Evolutionary conservation across 2,888 invertebrate species (phyloP).

Genomic region (Oscheius sp.): DNA sequence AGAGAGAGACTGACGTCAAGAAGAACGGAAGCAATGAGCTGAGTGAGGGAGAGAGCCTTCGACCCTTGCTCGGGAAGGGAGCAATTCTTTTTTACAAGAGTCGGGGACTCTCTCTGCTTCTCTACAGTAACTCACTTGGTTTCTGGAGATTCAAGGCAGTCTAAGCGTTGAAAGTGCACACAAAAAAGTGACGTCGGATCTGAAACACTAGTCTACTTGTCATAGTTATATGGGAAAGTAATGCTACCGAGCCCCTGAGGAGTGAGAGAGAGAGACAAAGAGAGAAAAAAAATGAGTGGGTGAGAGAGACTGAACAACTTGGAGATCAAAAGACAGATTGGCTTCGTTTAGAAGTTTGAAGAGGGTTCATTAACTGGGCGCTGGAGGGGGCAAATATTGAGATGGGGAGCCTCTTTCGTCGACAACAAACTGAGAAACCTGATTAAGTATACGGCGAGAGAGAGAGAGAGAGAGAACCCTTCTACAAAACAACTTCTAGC

Average conservation of each 20-base stretch:
- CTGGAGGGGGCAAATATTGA: conserved; percentile 5
- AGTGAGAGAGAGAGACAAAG: background rate
- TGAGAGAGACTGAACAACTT: background rate
- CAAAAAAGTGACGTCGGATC: conserved; percentile 18
- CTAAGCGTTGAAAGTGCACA: background rate
- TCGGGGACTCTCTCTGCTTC: too few relatives aligned
- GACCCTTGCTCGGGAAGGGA: background rate
- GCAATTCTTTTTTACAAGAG: too few relatives aligned
- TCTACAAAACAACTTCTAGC: too few relatives aligned
- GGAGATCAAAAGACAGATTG: conserved; percentile 11
- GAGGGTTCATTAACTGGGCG: conserved; percentile 12
- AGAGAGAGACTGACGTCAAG: conserved; percentile 29
- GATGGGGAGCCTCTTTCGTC: background rate
- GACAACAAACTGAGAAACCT: background rate
- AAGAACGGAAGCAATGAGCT: conserved; percentile 22
- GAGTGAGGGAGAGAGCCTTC: background rate
- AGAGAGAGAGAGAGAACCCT: too few relatives aligned
- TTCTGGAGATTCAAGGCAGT: too few relatives aligned
- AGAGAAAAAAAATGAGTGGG: background rate
- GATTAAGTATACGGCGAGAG: too few relatives aligned
- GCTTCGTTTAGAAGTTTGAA: conserved; percentile 19
- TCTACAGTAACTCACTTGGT: too few relatives aligned
- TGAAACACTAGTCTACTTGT: background rate
- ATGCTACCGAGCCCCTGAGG: background rate
- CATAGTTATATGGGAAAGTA: too few relatives aligned